Evolutionary conservation across 2,888 invertebrate species (phyloP).

Genomic region (Leucozona laternaria): DNA sequence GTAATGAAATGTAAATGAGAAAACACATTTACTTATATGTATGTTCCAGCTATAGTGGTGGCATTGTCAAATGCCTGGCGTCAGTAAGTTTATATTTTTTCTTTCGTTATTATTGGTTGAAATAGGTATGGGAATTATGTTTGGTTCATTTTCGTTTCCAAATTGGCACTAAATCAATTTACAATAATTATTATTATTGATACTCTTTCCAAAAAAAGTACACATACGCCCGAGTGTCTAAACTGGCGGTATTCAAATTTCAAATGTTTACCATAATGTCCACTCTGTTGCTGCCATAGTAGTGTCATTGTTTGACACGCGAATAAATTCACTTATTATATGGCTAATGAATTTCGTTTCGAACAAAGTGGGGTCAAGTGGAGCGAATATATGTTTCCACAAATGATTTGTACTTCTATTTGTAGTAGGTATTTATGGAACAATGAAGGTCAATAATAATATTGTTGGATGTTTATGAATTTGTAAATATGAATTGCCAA

Average conservation of each 20-base stretch:
- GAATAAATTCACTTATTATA: constrained; percentile 40
- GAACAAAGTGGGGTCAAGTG: constrained; percentile 37
- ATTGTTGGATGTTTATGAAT: constrained; percentile 48
- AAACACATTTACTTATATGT: background rate
- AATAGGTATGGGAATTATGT: constrained; percentile 41
- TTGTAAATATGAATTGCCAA: constrained; percentile 63
- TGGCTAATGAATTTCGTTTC: constrained; percentile 20
- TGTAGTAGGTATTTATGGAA: constrained; percentile 40
- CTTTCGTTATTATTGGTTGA: constrained; percentile 12
- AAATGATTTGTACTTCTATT: constrained; percentile 27
- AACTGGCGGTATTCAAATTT: constrained; percentile 6
- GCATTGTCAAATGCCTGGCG: constrained; percentile 1
- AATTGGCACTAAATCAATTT: constrained; percentile 42
- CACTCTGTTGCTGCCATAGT: background rate
- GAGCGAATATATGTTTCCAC: constrained; percentile 24
- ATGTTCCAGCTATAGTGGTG: background rate
- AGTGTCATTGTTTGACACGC: constrained; percentile 35
- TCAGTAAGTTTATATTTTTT: constrained; percentile 26
- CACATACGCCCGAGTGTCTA: constrained; percentile 57
- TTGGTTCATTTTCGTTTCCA: constrained; percentile 18
- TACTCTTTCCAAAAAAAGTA: constrained; percentile 7
- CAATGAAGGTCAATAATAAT: constrained; percentile 55
- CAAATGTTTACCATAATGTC: constrained; percentile 6
- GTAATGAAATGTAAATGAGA: constrained; percentile 52
- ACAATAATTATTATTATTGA: background rate